Evolutionary conservation across 2,888 invertebrate species (phyloP).

Genomic region (Lepidocyrtinus sp.): DNA sequence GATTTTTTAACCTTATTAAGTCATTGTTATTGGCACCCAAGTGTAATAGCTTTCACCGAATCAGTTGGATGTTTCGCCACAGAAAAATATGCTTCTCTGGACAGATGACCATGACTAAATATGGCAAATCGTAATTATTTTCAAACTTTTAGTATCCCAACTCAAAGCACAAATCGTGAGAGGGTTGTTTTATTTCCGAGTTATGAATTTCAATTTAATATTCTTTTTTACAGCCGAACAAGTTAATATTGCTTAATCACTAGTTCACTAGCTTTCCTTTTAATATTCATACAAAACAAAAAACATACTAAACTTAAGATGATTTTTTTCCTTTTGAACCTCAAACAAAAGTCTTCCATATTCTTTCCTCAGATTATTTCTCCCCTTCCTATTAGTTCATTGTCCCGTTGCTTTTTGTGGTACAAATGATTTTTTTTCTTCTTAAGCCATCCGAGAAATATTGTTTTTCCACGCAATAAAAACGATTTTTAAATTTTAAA

Average conservation of each 20-base stretch:
- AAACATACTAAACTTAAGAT: too few relatives aligned
- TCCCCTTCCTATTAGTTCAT: too few relatives aligned
- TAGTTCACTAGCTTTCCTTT: neutral
- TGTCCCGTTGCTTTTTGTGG: too few relatives aligned
- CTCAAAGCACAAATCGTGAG: neutral
- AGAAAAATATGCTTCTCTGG: too few relatives aligned
- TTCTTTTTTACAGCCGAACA: neutral
- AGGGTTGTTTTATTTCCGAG: neutral
- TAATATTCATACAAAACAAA: neutral
- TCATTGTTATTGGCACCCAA: too few relatives aligned
- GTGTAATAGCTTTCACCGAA: too few relatives aligned
- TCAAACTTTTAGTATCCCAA: neutral
- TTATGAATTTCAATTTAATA: too few relatives aligned
- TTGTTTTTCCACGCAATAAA: slow-evolving; percentile 43
- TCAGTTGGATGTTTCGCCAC: too few relatives aligned
- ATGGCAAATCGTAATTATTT: neutral
- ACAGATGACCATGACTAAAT: neutral
- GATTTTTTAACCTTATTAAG: too few relatives aligned
- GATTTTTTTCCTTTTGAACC: neutral
- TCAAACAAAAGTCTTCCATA: too few relatives aligned
- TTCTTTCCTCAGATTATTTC: slow-evolving; percentile 8
- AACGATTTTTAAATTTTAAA: slow-evolving; percentile 21
- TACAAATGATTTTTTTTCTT: too few relatives aligned
- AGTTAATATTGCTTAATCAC: slow-evolving; percentile 39
- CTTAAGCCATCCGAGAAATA: slow-evolving; percentile 8